These are phyloP conservation scores for Dysdera silvatica DNA, from an alignment of 1,140 invertebrate species.

Conservation along the genomic window DNA sequence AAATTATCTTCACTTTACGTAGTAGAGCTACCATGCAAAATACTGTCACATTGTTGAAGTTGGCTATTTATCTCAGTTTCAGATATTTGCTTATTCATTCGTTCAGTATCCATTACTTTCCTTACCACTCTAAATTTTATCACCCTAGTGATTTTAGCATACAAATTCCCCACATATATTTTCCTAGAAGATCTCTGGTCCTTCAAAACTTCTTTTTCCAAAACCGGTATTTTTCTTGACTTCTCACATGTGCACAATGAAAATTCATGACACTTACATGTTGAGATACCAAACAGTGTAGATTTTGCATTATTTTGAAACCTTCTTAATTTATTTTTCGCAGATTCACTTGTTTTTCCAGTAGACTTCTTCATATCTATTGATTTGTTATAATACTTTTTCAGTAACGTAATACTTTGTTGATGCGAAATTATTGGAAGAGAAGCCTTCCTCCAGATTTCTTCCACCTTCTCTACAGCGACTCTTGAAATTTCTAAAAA, in stretches of 20 bases:
- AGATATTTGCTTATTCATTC: not conserved
- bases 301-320: not conserved
- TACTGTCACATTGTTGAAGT: no score
- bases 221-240: no score
- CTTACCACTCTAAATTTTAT: not conserved
- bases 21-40: not conserved
- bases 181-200: not conserved
- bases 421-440: not conserved
- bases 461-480: not conserved
- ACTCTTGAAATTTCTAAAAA: not conserved
- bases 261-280: no score
- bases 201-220: no score
- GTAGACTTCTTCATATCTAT: not conserved
- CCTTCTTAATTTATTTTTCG: not conserved
- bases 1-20: not conserved
- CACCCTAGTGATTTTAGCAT: not conserved
- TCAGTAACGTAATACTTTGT: not conserved
- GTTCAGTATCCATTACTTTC: not conserved
- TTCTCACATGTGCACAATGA: no score
- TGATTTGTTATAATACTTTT: not conserved
- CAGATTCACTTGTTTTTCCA: not conserved
- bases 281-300: not conserved
- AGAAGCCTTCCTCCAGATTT: not conserved
- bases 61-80: not conserved
- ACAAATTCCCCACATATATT: not conserved